These are phyloP conservation scores for Glossophaga mutica DNA, from an alignment of 2,797 vertebrate genomes.

Conservation along the genomic window DNA sequence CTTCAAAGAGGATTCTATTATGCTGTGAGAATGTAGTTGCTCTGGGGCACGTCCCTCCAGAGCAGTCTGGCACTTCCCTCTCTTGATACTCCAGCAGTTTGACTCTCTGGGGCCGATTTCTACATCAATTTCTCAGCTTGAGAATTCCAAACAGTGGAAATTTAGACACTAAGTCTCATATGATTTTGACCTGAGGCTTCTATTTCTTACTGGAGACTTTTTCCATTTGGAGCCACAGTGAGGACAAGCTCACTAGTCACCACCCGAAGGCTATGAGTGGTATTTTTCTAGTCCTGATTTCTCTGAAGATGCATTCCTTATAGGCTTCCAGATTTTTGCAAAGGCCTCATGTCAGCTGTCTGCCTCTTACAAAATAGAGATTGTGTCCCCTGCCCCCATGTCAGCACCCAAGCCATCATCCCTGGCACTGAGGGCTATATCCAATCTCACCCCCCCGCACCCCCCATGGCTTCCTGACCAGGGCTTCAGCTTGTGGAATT, in stretches of 20 bases:
- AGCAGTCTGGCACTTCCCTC: neutral
- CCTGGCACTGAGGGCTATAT: neutral
- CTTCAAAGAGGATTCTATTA: constrained; percentile 48
- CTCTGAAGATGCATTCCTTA: neutral
- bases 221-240: neutral
- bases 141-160: constrained; percentile 21
- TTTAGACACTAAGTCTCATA: constrained; percentile 7
- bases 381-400: neutral
- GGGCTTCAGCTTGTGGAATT: neutral
- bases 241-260: neutral
- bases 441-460: neutral
- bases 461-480: neutral
- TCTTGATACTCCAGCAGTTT: constrained; percentile 14
- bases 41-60: constrained; percentile 3
- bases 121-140: constrained; percentile 47
- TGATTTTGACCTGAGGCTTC: neutral
- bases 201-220: constrained; percentile 10
- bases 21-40: constrained; percentile 22
- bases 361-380: neutral
- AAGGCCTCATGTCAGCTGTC: neutral
- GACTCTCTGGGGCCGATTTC: constrained; percentile 43
- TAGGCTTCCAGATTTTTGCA: neutral
- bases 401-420: neutral
- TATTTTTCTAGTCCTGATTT: neutral
- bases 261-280: neutral